These are phyloP conservation scores for Eudemis profundana DNA, from an alignment of 2,888 invertebrate genomes.

Conservation along the genomic window DNA sequence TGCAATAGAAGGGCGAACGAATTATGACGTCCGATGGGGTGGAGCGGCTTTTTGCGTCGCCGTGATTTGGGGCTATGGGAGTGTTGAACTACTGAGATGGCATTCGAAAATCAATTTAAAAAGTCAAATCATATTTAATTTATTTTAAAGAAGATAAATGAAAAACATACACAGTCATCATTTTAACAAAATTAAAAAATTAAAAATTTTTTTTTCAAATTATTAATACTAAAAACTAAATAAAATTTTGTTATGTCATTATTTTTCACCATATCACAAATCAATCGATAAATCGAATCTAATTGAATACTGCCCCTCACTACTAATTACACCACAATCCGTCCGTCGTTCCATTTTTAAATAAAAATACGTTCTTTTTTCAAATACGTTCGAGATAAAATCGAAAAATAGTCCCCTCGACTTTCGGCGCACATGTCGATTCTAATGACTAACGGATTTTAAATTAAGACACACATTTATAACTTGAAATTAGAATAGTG, in stretches of 20 bases:
- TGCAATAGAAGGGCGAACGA: slow-evolving; percentile 30
- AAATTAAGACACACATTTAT: slow-evolving; percentile 37
- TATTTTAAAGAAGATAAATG: too few relatives aligned
- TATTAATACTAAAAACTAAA: too few relatives aligned
- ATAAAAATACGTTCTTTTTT: slow-evolving; percentile 39
- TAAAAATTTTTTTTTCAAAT: too few relatives aligned
- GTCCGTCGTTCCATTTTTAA: slow-evolving; percentile 41
- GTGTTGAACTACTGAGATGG: slow-evolving; percentile 9
- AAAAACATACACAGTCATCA: too few relatives aligned
- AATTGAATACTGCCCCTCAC: slow-evolving; percentile 28
- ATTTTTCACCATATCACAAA: not conserved
- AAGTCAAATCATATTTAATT: too few relatives aligned
- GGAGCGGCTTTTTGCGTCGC: slow-evolving; percentile 30
- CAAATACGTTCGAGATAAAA: slow-evolving; percentile 41
- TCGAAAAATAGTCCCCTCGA: slow-evolving; percentile 44
- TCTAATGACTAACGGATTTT: slow-evolving; percentile 42
- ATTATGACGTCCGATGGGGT: slow-evolving; percentile 37
- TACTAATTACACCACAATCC: slow-evolving; percentile 14
- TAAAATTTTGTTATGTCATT: too few relatives aligned
- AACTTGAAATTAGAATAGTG: slow-evolving; percentile 24
- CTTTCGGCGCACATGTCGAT: slow-evolving; percentile 42
- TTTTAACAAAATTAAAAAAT: too few relatives aligned
- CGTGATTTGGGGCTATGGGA: slow-evolving; percentile 30
- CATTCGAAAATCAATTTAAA: not conserved
- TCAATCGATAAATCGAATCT: slow-evolving; percentile 7